Evolutionary conservation across 30 jellyfish, hydroid and myxozoan genomes (phyloP).

Genomic region (Hydractinia symbiolongicarpus): DNA sequence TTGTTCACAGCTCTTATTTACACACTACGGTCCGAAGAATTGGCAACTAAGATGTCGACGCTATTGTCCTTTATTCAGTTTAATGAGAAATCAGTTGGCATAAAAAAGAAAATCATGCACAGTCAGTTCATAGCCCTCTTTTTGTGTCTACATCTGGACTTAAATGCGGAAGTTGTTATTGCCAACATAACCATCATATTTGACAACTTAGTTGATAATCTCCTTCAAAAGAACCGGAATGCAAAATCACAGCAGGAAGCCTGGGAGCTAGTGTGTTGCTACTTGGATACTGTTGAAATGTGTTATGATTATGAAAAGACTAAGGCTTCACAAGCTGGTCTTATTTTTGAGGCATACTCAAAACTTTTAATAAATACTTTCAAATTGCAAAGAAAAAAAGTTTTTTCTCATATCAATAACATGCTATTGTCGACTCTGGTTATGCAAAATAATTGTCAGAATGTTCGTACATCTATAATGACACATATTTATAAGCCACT

Average conservation of each 20-base stretch:
- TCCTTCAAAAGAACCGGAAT: neutral
- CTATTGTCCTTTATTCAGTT: slow-evolving; percentile 31
- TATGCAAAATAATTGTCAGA: neutral
- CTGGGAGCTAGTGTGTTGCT: slow-evolving; percentile 17
- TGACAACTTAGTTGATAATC: neutral
- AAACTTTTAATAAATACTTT: neutral
- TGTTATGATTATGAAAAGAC: slow-evolving; percentile 2
- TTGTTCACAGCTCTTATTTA: slow-evolving; percentile 41
- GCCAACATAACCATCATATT: neutral
- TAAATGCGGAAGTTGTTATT: neutral
- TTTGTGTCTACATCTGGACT: slow-evolving; percentile 38
- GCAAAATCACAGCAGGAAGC: neutral
- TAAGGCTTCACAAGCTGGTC: neutral
- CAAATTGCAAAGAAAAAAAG: neutral
- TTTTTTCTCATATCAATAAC: neutral
- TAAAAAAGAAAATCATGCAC: slow-evolving; percentile 6
- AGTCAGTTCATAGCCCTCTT: slow-evolving; percentile 47
- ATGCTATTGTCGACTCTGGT: neutral
- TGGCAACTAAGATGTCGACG: slow-evolving; percentile 44
- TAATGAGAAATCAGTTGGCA: slow-evolving; percentile 25
- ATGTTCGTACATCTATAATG: neutral
- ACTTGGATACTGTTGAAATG: slow-evolving; percentile 18
- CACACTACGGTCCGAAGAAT: slow-evolving; percentile 38
- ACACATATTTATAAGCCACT: neutral
- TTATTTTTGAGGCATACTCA: neutral